phyloP scores from a whole-genome alignment of 2,888 invertebrate genomes.

The Torymus texanus region DNA sequence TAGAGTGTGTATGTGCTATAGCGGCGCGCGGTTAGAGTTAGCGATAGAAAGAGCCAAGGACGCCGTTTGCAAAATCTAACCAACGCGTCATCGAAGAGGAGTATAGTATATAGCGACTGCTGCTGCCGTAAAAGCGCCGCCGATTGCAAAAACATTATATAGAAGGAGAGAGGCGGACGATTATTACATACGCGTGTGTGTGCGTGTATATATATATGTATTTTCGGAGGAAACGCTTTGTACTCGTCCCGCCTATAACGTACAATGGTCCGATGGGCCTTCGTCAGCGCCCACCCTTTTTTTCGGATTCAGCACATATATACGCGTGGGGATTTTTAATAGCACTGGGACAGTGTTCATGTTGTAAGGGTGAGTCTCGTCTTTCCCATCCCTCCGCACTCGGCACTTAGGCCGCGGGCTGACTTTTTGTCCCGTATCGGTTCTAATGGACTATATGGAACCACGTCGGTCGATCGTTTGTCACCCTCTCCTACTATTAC shows the following conservation, averaged over 20 bases:
- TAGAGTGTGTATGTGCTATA: too few relatives aligned
- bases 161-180: neutral
- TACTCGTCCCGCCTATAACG: neutral
- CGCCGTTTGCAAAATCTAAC: too few relatives aligned
- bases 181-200: too few relatives aligned
- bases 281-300: slow-evolving; percentile 4
- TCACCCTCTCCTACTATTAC: slow-evolving; percentile 1
- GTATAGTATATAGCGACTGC: too few relatives aligned
- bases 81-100: too few relatives aligned
- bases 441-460: slow-evolving; percentile 18
- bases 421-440: slow-evolving; percentile 4
- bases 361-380: slow-evolving; percentile 23
- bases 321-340: slow-evolving; percentile 13
- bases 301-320: neutral
- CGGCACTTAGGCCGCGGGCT: neutral
- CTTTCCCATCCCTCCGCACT: neutral
- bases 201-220: neutral
- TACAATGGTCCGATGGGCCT: slow-evolving; percentile 10
- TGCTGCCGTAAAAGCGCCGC: neutral
- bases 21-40: too few relatives aligned
- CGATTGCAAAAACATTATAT: neutral
- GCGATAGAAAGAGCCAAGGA: too few relatives aligned
- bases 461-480: slow-evolving; percentile 32
- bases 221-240: slow-evolving; percentile 12
- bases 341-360: neutral